Evolutionary conservation across 1,140 invertebrate genomes (phyloP), one percentile per base, ranked within the genome.

Genomic region (Ips typographus): DNA sequence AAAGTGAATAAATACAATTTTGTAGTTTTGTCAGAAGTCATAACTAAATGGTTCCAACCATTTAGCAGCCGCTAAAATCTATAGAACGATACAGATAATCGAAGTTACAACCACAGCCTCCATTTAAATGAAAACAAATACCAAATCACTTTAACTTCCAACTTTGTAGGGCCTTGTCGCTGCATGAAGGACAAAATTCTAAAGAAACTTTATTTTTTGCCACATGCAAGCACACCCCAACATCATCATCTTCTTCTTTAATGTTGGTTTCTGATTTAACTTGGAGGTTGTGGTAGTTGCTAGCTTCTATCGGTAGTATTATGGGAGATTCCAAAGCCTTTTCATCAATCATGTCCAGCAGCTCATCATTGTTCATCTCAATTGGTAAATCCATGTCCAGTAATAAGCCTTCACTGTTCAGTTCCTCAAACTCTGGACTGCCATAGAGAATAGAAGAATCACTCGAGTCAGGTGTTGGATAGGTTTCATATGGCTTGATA

Each of bases 221-320:
- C 5, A 86, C 80, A 67, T 86, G 84, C 2, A 86, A 76, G 70
- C 85, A 86, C 3, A 86, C 79, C 49, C 84, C 84, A 41, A 76
- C 73, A 71, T 76, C 72, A 2, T 74, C 72, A 57, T 74, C 67
- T 8, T 70, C 70, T 22, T 67, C 40, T 39, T 39, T 47, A 5
- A 44, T 43, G n/a, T 42, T 42, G 7, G 22, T 22, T 22, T 22
- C 22, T 4, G 38, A 41, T 42, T 52, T 4, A 5, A n/a, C 59
- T 8, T 62, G 59, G 8, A 56, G 42, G 4, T n/a, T 8, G 59
- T 2, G 2, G 6, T 69, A 75, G 62, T 76, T 75, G 66, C 76
- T 74, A 67, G 78, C 76, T 37, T 73, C 70, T 49, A 63, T 22
- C 43, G 49, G 6, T 22, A 22, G 22, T 3, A 61, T 49, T 1